These are phyloP conservation scores for Drosophila takahashii DNA, from an alignment of 1,140 invertebrate genomes.

Conservation along the genomic window DNA sequence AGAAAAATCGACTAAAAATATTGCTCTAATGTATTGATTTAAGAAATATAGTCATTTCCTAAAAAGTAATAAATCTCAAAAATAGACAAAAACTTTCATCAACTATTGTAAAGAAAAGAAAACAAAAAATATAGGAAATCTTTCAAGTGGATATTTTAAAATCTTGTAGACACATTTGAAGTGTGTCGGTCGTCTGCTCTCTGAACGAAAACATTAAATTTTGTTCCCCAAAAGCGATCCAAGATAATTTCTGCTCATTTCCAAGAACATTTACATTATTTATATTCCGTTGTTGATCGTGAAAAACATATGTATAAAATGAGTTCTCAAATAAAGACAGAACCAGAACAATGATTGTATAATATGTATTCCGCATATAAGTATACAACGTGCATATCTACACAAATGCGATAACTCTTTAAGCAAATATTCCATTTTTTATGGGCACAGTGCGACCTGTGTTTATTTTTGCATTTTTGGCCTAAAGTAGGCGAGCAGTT, in stretches of 20 bases:
- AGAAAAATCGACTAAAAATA: no score
- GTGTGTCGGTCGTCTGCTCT: constrained; percentile 4
- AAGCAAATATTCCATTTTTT: constrained; percentile 55
- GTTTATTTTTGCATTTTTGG: constrained; percentile 42
- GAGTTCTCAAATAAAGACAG: constrained; percentile 57
- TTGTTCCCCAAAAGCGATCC: constrained; percentile 28
- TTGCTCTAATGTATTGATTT: no score
- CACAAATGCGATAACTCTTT: constrained; percentile 38
- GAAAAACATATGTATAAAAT: constrained; percentile 41
- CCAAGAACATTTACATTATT: constrained; percentile 64
- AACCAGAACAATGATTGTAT: constrained; percentile 43
- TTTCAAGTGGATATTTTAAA: constrained; percentile 11
- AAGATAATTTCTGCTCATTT: constrained; percentile 38
- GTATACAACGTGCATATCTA: constrained; percentile 21
- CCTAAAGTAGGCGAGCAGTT: constrained; percentile 33
- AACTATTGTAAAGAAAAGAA: not conserved
- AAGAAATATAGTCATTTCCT: no score
- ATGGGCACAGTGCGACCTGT: constrained; percentile 20
- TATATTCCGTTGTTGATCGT: constrained; percentile 30
- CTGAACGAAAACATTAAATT: constrained; percentile 17
- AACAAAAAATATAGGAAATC: not conserved
- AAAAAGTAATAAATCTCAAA: no score
- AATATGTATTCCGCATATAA: constrained; percentile 13
- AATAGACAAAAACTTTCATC: not conserved
- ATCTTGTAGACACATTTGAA: constrained; percentile 5